Conservation (phyloP, 2,888 invertebrate genomes). For the Euproctis similis region DNA sequence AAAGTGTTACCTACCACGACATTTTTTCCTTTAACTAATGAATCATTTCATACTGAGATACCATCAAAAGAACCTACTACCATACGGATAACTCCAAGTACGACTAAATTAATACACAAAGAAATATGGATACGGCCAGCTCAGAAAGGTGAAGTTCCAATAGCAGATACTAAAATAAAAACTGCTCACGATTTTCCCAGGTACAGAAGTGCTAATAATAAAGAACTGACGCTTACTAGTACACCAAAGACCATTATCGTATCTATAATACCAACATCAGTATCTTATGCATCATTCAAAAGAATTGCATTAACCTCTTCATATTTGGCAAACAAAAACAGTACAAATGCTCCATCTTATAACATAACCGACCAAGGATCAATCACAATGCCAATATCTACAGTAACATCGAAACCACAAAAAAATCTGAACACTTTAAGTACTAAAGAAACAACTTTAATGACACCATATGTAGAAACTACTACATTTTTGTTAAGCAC, state of each 20-base stretch:
- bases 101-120: slow-evolving; percentile 60
- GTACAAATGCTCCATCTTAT: slow-evolving; percentile 23
- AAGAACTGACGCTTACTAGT: slow-evolving; percentile 42
- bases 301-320: slow-evolving; percentile 57
- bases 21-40: slow-evolving; percentile 13
- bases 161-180: slow-evolving; percentile 46
- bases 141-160: slow-evolving; percentile 62
- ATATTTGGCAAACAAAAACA: slow-evolving; percentile 34
- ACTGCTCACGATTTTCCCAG: slow-evolving; percentile 37
- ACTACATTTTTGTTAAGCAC: slow-evolving; percentile 16
- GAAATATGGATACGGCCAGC: slow-evolving; percentile 70
- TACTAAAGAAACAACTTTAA: slow-evolving; percentile 12
- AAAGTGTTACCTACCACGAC: slow-evolving; percentile 12
- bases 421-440: slow-evolving; percentile 19
- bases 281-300: slow-evolving; percentile 62
- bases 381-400: slow-evolving; percentile 41
- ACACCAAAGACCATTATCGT: slow-evolving; percentile 68
- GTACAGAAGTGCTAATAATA: slow-evolving; percentile 40
- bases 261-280: slow-evolving; percentile 67
- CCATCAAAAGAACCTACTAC: slow-evolving; percentile 47
- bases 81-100: slow-evolving; percentile 40
- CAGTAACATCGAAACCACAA: slow-evolving; percentile 29
- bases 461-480: slow-evolving; percentile 7
- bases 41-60: slow-evolving; percentile 26
- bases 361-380: slow-evolving; percentile 37